Percentiles rank a stretch among this genome's conserved stretches.
phyloP scores from a whole-genome alignment of 2,797 vertebrate species.

The Pygocentrus nattereri region DNA sequence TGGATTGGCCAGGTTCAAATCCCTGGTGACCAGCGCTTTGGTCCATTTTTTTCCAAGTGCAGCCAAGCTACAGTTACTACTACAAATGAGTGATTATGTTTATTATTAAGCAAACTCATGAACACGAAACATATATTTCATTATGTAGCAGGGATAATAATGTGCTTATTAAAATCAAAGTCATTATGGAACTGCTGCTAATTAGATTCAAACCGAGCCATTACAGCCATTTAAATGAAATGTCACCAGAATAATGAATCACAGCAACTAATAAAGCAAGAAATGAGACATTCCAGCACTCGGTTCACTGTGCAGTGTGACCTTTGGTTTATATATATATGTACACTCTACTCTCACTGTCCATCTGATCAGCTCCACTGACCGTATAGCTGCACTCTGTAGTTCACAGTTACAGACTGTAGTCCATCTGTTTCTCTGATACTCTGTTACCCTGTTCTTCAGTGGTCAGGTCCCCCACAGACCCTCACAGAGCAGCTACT shows the following conservation, averaged over 20 bases:
- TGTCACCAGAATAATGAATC: conserved; percentile 53
- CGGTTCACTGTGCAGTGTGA: neutral
- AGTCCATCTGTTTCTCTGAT: too few relatives aligned
- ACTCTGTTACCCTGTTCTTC: too few relatives aligned
- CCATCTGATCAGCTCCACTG: too few relatives aligned
- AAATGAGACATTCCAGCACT: neutral
- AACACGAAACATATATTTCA: neutral
- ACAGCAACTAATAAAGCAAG: conserved; percentile 55
- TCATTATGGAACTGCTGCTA: conserved; percentile 1
- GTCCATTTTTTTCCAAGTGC: neutral
- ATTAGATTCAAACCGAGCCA: neutral
- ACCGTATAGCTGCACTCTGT: too few relatives aligned
- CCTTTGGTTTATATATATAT: too few relatives aligned
- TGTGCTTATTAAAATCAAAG: conserved; percentile 14
- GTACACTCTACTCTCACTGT: too few relatives aligned
- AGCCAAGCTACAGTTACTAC: neutral
- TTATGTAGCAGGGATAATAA: conserved; percentile 4
- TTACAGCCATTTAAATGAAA: conserved; percentile 41
- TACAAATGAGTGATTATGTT: neutral
- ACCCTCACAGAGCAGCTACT: too few relatives aligned
- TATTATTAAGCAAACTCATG: neutral
- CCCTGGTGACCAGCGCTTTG: neutral
- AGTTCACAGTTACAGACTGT: too few relatives aligned
- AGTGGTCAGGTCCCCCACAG: too few relatives aligned
- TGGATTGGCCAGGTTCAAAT: neutral